These are phyloP conservation scores for Acanthurus leucopareius DNA, from an alignment of 2,797 vertebrate species.

Conservation along the genomic window DNA sequence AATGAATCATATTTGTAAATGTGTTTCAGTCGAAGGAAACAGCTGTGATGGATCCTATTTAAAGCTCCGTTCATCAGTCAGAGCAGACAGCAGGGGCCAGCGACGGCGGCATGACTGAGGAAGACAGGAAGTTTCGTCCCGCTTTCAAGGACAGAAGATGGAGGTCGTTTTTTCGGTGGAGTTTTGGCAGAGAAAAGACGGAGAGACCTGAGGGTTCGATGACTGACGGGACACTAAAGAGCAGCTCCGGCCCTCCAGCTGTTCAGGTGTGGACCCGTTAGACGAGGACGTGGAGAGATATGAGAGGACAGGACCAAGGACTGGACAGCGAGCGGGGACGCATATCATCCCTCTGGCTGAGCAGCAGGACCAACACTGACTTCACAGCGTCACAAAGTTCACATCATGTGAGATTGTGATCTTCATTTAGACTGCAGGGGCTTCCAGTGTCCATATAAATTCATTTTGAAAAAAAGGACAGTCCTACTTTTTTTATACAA, in stretches of 20 bases:
- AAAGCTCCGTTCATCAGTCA: constrained; percentile 1
- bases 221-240: constrained; percentile 42
- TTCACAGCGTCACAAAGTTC: constrained; percentile 28
- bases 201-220: constrained; percentile 6
- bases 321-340: constrained; percentile 30
- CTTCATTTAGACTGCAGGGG: constrained; percentile 30
- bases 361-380: constrained; percentile 6
- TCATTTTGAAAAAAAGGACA: background rate
- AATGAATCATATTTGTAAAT: constrained; percentile 16
- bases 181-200: constrained; percentile 6
- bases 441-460: background rate
- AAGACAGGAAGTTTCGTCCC: constrained; percentile 22
- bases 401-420: constrained; percentile 11
- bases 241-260: constrained; percentile 32
- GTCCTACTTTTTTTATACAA: background rate
- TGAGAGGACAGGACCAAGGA: constrained; percentile 22
- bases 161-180: constrained; percentile 29
- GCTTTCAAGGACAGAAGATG: constrained; percentile 20
- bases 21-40: constrained; percentile 7
- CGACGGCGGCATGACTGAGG: constrained; percentile 7
- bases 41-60: constrained; percentile 21
- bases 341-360: background rate
- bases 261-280: constrained; percentile 22
- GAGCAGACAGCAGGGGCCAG: constrained; percentile 12
- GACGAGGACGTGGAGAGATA: constrained; percentile 4